Evolutionary conservation across 2,113 vertebrate species (phyloP), one percentile per base, ranked within the genome.

Genomic region (Balaenoptera acutorostrata): DNA sequence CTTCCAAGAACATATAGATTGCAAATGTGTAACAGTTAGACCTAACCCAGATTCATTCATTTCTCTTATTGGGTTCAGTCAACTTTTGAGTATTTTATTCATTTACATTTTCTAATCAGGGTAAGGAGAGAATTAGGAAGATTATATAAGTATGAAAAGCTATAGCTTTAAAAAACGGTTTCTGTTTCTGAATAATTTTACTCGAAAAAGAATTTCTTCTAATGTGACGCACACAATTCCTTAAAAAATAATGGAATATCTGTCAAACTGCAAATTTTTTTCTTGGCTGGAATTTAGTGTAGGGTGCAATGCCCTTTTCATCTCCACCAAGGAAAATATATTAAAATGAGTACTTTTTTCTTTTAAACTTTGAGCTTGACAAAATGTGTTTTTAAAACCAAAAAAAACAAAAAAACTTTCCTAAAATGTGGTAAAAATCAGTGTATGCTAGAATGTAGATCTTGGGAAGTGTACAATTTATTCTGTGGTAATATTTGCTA

Each of bases 241-340:
- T 72, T 77, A 55, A 81, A 81, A 97, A 61, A 88, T 71, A 95
- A 95, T 78, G 83, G 89, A 23, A 20, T 69, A 52, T 87, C 83
- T 92, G 94, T 93, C 39, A 93, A 49, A 88, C 18, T 46, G 39
- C 14, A 52, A 72, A 23, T 55, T 83, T 59, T 69, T 94, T 93
- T 91, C 75, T 93, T 93, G 33, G 29, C 44, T 93, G 90, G 94
- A 95, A 93, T 93, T 89, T 85, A 63, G 78, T 86, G 52, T 91
- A 93, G 87, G 90, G 89, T 49, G 72, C 25, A 72, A 82, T 85
- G 92, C 77, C 94, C 92, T 92, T 95, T 90, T 84, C 75, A 74
- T 77, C 44, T 68, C 52, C 63, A 31, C n/a, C 84, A 93, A 82
- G 75, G 55, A 96, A 88, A 89, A 90, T 46, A 66, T 44, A 93